Evolutionary conservation across 1,140 invertebrate genomes (phyloP), one percentile per base, ranked within the genome.

Genomic region (Reticulitermes speratus): DNA sequence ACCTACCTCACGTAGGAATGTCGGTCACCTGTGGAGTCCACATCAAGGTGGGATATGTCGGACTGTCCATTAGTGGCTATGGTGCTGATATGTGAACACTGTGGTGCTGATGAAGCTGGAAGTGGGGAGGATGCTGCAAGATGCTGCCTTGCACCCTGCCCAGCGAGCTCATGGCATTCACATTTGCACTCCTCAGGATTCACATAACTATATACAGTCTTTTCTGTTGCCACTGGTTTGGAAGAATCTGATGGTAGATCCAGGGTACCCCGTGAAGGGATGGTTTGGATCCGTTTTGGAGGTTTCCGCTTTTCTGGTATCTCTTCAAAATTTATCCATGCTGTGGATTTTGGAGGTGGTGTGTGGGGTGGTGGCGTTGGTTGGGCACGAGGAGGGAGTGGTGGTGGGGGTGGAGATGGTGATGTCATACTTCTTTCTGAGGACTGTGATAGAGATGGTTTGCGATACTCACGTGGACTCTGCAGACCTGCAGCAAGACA

Each of bases 281-380:
- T 93, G 16, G 95, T 96, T 88, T 96, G 96, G 87, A 97, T 96
- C 86, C 95, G 92, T 90, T 96, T 96, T 21, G 96, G 95, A 83
- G 94, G 92, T 90, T 96, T 96, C 32, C 95, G 91, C 87, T 94
- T 93, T 90, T 97, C 96, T 0, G 96, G 96, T 85, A 97, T 94
- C 88, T 97, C 96, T 90, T 96, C 95, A 89, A 97, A 97, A 89
- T 96, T 96, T 48, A 97, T 95, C 96, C 96, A 97, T 25, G 48
- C 83, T 12, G 44, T 52, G 65, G 85, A 59, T 11, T 69, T 59
- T 19, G 87, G 86, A 81, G 85, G 86, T 12, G 87, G 85, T 11
- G 84, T 44, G 48, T 19, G 87, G 38, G 75, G 45, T 38, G 83
- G 86, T 30, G 86, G 84, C 16, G 86, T 87, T 8, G 84, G 55